Conservation (phyloP, 2,797 vertebrate genomes). For the Poliocrania exsul region DNA sequence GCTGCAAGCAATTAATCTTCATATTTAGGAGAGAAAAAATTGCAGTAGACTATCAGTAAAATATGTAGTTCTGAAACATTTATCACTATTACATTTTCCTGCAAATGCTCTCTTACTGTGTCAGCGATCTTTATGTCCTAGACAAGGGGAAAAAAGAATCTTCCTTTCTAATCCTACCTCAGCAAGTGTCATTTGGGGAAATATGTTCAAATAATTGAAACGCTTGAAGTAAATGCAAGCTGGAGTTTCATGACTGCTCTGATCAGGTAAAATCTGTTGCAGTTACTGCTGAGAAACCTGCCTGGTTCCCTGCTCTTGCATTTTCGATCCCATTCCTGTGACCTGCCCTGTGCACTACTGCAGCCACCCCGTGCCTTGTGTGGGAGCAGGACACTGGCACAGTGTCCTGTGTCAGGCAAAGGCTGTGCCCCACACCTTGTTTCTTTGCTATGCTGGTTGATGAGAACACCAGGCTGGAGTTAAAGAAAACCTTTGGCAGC, state of each 20-base stretch:
- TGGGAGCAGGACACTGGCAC: background rate
- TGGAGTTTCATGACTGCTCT: background rate
- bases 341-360: background rate
- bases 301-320: background rate
- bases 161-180: background rate
- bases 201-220: background rate
- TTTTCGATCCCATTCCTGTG: background rate
- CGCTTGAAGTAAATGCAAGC: background rate
- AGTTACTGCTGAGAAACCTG: background rate
- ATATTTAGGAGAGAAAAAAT: background rate
- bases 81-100: background rate
- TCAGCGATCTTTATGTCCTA: background rate
- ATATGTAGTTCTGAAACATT: background rate
- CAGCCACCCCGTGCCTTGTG: rapidly evolving
- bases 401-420: background rate
- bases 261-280: background rate
- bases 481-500: background rate
- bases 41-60: background rate
- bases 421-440: background rate
- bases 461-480: background rate
- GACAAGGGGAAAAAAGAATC: background rate
- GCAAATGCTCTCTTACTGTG: background rate
- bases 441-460: background rate
- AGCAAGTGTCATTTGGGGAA: background rate
- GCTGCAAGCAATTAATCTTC: slow-evolving; percentile 9